A percentile compares a stretch with the other conserved stretches of the same genome.
Evolutionary conservation across 2,113 vertebrate species (phyloP).

Genomic region (Potamarius usumacintae): DNA sequence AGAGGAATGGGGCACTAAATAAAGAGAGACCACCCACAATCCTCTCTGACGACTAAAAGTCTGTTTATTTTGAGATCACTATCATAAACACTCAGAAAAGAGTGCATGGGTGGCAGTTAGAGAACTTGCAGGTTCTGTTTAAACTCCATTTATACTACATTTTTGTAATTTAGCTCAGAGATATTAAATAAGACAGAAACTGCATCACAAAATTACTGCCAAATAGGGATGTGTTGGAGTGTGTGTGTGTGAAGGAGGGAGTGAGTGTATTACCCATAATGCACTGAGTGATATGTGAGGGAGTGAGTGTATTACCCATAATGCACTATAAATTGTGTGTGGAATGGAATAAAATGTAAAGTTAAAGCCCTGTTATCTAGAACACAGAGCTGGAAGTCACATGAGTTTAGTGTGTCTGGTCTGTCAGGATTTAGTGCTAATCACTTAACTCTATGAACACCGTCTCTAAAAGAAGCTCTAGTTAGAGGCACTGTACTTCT

Average conservation of each 20-base stretch:
- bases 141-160: slow-evolving; percentile 3
- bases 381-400: not conserved
- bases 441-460: not conserved
- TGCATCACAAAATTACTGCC: not conserved
- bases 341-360: not conserved
- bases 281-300: not conserved
- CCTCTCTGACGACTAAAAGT: slow-evolving; percentile 24
- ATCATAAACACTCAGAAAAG: slow-evolving; percentile 20
- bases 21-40: slow-evolving; percentile 46
- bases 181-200: not conserved
- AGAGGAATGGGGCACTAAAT: slow-evolving; percentile 39
- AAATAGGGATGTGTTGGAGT: not conserved
- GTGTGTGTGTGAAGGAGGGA: no score
- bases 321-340: not conserved
- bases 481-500: slow-evolving; percentile 11
- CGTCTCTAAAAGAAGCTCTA: not conserved
- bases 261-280: not conserved
- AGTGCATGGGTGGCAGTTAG: slow-evolving; percentile 8
- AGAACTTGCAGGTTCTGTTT: slow-evolving; percentile 3
- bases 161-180: not conserved
- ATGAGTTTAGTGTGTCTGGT: not conserved
- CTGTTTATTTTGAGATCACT: slow-evolving; percentile 26
- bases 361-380: not conserved
- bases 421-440: not conserved
- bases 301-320: not conserved